phyloP scores from a whole-genome alignment of 2,888 invertebrate genomes.

The Plutella xylostella region DNA sequence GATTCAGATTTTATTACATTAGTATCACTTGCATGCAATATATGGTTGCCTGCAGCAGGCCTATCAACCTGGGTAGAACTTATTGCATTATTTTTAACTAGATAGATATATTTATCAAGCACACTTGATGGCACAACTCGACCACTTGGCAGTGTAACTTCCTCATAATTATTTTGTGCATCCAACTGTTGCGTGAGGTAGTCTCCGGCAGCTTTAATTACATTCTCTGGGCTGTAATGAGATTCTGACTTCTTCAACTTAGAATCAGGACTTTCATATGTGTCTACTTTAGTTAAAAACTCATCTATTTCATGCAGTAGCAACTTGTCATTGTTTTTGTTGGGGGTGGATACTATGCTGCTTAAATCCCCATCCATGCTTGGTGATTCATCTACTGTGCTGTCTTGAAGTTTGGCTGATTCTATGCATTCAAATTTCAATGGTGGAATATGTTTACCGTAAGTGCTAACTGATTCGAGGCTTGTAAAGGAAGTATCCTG shows the following conservation, averaged over 20 bases:
- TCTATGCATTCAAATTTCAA: too few relatives aligned
- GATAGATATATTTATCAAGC: constrained; percentile 59
- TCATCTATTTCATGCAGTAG: constrained; percentile 61
- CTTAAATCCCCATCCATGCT: constrained; percentile 64
- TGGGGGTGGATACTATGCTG: constrained; percentile 56
- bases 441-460: constrained; percentile 25
- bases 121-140: constrained; percentile 39
- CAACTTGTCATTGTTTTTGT: constrained; percentile 54
- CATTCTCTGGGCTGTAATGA: constrained; percentile 36
- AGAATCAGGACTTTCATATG: constrained; percentile 48
- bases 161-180: constrained; percentile 28
- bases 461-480: constrained; percentile 31
- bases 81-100: constrained; percentile 41
- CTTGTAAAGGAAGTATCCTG: constrained; percentile 43
- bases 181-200: constrained; percentile 49
- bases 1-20: not conserved
- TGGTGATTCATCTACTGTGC: constrained; percentile 31
- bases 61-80: constrained; percentile 26
- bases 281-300: constrained; percentile 55
- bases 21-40: not conserved
- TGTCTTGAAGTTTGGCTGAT: constrained; percentile 25
- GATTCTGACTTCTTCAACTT: constrained; percentile 31
- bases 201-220: constrained; percentile 53
- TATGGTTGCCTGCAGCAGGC: not conserved
- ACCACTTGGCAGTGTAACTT: constrained; percentile 46